Percentiles rank a stretch among this genome's conserved stretches.
phyloP scores from a whole-genome alignment of 2,888 invertebrate genomes.

The Caenorhabditis sp. region DNA sequence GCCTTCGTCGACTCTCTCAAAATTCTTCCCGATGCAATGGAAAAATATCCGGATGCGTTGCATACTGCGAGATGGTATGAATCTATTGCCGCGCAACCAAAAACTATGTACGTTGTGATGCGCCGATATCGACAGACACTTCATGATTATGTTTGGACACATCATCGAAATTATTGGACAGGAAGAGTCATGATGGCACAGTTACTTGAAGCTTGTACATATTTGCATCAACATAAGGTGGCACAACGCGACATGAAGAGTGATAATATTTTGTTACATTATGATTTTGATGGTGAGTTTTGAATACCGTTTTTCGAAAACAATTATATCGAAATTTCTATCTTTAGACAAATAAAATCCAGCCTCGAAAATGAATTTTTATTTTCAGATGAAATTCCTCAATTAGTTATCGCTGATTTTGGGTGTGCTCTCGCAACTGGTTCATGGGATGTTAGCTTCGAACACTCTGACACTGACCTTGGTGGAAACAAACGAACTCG shows the following conservation, averaged over 20 bases:
- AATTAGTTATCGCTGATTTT: slow-evolving; percentile 84
- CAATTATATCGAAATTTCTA: not conserved
- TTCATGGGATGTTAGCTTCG: slow-evolving; percentile 70
- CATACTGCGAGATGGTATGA: slow-evolving; percentile 79
- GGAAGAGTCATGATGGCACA: slow-evolving; percentile 81
- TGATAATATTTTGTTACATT: slow-evolving; percentile 81
- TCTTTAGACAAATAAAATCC: too few species aligned
- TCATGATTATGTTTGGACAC: slow-evolving; percentile 76
- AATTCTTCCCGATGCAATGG: slow-evolving; percentile 77
- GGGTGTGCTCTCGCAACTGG: slow-evolving; percentile 80
- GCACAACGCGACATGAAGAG: slow-evolving; percentile 85
- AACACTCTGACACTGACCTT: slow-evolving; percentile 75
- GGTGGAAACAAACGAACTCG: slow-evolving; percentile 85
- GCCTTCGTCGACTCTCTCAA: slow-evolving; percentile 84
- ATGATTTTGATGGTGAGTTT: slow-evolving; percentile 57
- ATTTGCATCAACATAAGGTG: slow-evolving; percentile 78
- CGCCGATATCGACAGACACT: slow-evolving; percentile 79
- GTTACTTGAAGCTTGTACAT: slow-evolving; percentile 82
- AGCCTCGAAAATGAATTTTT: not conserved
- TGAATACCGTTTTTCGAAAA: not conserved
- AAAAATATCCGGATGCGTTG: slow-evolving; percentile 79
- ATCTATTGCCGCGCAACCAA: slow-evolving; percentile 81
- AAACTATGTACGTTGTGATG: slow-evolving; percentile 87
- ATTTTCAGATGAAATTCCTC: slow-evolving; percentile 76
- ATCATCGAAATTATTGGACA: slow-evolving; percentile 72